Evolutionary conservation across 92 coral and sea anemone genomes (phyloP), one percentile per base, ranked within the genome.

Genomic region (Phenganax marumi): DNA sequence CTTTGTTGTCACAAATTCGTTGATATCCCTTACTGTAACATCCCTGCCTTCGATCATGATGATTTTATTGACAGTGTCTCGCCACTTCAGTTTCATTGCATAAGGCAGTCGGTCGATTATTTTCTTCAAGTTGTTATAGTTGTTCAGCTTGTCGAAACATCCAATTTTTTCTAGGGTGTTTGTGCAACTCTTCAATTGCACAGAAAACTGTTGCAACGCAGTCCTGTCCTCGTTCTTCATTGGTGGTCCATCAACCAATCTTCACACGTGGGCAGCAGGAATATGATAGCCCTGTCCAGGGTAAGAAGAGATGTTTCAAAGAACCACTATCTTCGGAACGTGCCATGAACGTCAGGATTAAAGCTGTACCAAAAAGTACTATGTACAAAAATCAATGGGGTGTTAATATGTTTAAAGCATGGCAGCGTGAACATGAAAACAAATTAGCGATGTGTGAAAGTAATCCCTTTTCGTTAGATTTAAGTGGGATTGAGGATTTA

Each of bases 231-330:
- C 80, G 7, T 43, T 52, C 8, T 46, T 12, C 58, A 80, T 68
- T 52, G 86, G 85, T 14, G 78, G 68, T 14, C 84, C 88, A 26
- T 53, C 55, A 8, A 60, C 49, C 10, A 64, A 50, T 11, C 56
- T 48, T 49, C 69, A 68, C 1, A 85, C 85, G 47, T 18, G 68
- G 5, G 80, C 88, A 0, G 88, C 52, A 3, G 86, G 78, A 13
- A 85, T 80, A n/a, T 80, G 74, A 77, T 66, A 85, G 8, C 70
- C 60, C 55, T 85, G 88, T 4, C 88, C 88, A 16, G n/a, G n/a
- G n/a, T n/a, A n/a, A n/a, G n/a, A n/a, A n/a, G n/a, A n/a, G n/a
- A n/a, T n/a, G n/a, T n/a, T 52, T 52, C 14, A 14, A 52, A 52
- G 57, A 55, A 55, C 61, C 61, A 55, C 3, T 55, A 55, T 55